Evolutionary conservation across 2,888 invertebrate genomes (phyloP), one percentile per base, ranked within the genome.

Genomic region (Drosophila mimica): DNA sequence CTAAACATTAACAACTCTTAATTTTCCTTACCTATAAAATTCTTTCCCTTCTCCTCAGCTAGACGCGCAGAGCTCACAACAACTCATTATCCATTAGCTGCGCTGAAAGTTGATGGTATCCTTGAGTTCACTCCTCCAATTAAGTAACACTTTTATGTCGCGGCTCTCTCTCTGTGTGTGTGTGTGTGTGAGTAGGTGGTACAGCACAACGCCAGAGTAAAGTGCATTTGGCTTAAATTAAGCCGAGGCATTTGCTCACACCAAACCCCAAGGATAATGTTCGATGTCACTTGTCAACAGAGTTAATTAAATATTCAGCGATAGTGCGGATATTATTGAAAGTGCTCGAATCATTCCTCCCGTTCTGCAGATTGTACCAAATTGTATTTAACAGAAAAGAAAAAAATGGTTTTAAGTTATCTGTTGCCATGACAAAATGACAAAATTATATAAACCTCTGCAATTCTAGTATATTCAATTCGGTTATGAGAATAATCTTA

Each of bases 11-110:
- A 33, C 20, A 54, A 31, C 40, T 33, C 13, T 33, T 25, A 59
- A 49, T 25, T 31, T 25, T 13, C 13, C 6, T 1, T 15, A 15
- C 4, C 8, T 13, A 25, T 11, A 9, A 11, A 38, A 34, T 25
- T 43, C 17, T 13, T 48, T 38, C 31, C 69, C 48, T 69, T 68
- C 48, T 46, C 8, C 58, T 38, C 69, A 58, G 57, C 46, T 58
- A 38, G 33, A 38, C 20, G 34, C 52, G 17, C 36, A 6, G 13
- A 13, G 56, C 46, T 7, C 13, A 13, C 46, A 34, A 30, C 46
- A 53, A 59, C 53, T 69, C 28, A 53, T 53, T 51, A 66, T 56
- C 56, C 67, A 67, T 68, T 68, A 56, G 38, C 67, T 33, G 33
- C 30, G 25, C n/a, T 13, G 9, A 7, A 4, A 30, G 31, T 25